Base-by-base conservation (phyloP, 2,113 vertebrate genomes). In the Melozone crissalis region DNA sequence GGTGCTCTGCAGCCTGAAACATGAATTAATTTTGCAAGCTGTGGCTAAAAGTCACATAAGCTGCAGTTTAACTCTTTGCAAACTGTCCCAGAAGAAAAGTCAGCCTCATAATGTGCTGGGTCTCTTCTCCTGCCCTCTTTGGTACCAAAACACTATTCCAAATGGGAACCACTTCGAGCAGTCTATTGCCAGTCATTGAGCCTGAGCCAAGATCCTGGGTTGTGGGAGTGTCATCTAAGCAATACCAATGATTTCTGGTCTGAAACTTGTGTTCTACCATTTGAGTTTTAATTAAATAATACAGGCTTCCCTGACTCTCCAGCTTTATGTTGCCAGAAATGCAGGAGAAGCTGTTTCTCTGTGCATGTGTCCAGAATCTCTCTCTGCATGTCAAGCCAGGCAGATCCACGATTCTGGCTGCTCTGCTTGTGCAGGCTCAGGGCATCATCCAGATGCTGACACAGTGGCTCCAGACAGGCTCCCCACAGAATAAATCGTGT, bases 401-500 rank as follows among this genome's bases (percentile, higher is more conserved):
- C 81, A 54, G 26, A 90, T 80, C 46, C 49, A 22, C 41, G 84
- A 59, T 81, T 67, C 52, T 71, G 82, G 46, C 72, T 90, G 80
- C 72, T 78, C 24, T 86, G 52, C 83, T 82, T 68, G 75, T 89
- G 72, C 44, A 59, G 52, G 90, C 87, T 90, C 72, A 80, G 87
- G 69, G 79, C 77, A 84, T 75, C 77, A 85, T 94, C 92, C 92
- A 96, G 95, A 93, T 95, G 89, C 95, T 95, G 93, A 90, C 30
- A 47, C 2, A 9, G 74, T 95, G 94, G 90, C 84, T 96, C 86
- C 94, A 96, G 93, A 58, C 93, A 86, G 75, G 87, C 89, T 96
- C 93, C 85, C 93, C 88, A 81, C 89, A 87, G 94, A 95, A 97
- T 94, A 96, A 92, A 94, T 92, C 81, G 69, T 92, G 89, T 93